Conservation (phyloP, 2,888 invertebrate genomes). For the Ochropleura leucogaster region DNA sequence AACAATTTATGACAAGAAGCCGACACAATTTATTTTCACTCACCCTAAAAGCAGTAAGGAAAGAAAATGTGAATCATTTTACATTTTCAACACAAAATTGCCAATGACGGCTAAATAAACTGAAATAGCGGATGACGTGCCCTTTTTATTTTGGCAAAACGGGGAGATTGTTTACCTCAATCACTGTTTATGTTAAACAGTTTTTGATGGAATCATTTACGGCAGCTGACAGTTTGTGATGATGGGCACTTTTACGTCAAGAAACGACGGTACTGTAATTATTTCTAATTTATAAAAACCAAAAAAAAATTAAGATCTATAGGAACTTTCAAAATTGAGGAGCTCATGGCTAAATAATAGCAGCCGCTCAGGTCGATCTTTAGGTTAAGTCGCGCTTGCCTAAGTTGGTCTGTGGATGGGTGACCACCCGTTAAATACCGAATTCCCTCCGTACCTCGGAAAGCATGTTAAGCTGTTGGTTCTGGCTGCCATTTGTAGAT, state of each 20-base stretch:
- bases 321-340: too few relatives aligned
- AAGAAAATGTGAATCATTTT: slow-evolving; percentile 29
- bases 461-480: too few relatives aligned
- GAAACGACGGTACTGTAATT: background rate
- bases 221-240: slow-evolving; percentile 11
- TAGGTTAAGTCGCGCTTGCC: too few relatives aligned
- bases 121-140: slow-evolving; percentile 29
- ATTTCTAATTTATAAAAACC: too few relatives aligned
- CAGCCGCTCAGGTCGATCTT: too few relatives aligned
- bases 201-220: slow-evolving; percentile 20
- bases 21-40: slow-evolving; percentile 33
- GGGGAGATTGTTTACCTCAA: slow-evolving; percentile 27
- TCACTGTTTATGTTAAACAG: slow-evolving; percentile 36
- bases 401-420: too few relatives aligned
- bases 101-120: slow-evolving; percentile 28
- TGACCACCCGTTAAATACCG: too few relatives aligned
- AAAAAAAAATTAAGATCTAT: too few relatives aligned
- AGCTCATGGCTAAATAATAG: too few relatives aligned
- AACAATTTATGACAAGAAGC: slow-evolving; percentile 28
- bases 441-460: too few relatives aligned
- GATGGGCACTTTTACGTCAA: background rate
- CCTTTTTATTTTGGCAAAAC: slow-evolving; percentile 28
- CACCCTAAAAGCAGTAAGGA: slow-evolving; percentile 11
- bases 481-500: too few relatives aligned
- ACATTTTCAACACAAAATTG: slow-evolving; percentile 47